These are phyloP conservation scores for Upupa epops DNA, from an alignment of 2,113 vertebrate species.

Conservation along the genomic window DNA sequence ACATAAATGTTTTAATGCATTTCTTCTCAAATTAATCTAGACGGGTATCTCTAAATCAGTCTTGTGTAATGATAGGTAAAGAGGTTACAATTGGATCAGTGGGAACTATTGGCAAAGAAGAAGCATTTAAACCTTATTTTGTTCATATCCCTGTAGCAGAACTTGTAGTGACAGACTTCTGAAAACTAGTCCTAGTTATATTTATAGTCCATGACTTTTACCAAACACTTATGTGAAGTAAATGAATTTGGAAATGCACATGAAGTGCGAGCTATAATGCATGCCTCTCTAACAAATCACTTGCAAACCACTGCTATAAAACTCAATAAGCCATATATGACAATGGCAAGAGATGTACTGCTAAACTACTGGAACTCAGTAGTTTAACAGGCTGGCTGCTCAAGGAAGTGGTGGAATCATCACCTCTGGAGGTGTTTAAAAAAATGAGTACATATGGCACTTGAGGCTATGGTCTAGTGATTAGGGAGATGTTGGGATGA, in stretches of 20 bases:
- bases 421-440: too few species aligned
- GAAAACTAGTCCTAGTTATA: not conserved
- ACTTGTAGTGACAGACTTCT: slow-evolving; percentile 1
- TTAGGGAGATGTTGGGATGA: too few species aligned
- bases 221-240: not conserved
- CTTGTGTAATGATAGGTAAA: not conserved
- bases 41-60: slow-evolving; percentile 13
- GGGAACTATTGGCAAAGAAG: not conserved
- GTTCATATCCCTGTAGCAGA: not conserved
- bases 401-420: too few species aligned
- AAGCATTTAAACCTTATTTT: slow-evolving; percentile 33
- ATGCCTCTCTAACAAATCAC: slow-evolving; percentile 31
- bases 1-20: slow-evolving; percentile 11
- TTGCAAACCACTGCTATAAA: slow-evolving; percentile 33
- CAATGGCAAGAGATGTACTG: not conserved
- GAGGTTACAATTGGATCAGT: slow-evolving; percentile 2
- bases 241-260: slow-evolving; percentile 12
- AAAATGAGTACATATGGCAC: too few species aligned
- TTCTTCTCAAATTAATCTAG: slow-evolving; percentile 22
- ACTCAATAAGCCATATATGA: slow-evolving; percentile 16
- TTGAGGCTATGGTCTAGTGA: too few species aligned
- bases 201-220: slow-evolving; percentile 36
- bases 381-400: too few species aligned
- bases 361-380: slow-evolving; percentile 1
- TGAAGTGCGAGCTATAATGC: slow-evolving; percentile 18